Evolutionary conservation across 2,888 invertebrate genomes (phyloP), one percentile per base, ranked within the genome.

Genomic region (Agrenia bidenticulata): DNA sequence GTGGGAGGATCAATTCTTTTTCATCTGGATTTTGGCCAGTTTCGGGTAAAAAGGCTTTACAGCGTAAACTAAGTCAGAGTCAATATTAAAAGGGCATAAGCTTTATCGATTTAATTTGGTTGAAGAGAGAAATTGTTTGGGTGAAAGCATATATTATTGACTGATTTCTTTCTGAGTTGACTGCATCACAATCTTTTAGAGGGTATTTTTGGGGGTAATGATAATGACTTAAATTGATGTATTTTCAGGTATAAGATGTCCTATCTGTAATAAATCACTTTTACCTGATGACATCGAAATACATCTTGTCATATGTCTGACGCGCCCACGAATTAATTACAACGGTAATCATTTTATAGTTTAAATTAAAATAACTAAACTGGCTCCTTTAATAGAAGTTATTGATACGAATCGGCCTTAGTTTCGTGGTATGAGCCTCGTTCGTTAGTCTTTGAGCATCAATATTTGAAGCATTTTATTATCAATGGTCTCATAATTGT

Each of bases 221-320:
- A n/a, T n/a, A n/a, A n/a, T n/a, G n/a, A n/a, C n/a, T n/a, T n/a
- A n/a, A n/a, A n/a, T n/a, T n/a, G n/a, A 19, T 45, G 45, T 45
- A 45, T 19, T 45, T 45, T 49, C 45, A 96, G 98, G 96, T 83
- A 91, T 98, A 82, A 96, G 96, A 85, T 99, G 98, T 84, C 97
- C 98, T 76, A 95, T 98, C 78, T 98, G 98, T 88, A 94, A 94
- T 84, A 97, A 96, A 85, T 92, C 92, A 83, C 92, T 99, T 80
- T 85, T 96, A 82, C 95, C 96, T 77, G 97, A 98, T 84, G 97
- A 98, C 84, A 93, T 97, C 81, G 98, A 98, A 86, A 94, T 94
- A 85, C 98, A 98, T 84, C 88, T 98, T 81, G 95, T 98, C 80
- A 95, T 98, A 92, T 98, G 98, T 87, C 90, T 98, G 84, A 98